phyloP scores from a whole-genome alignment of 1,140 invertebrate species.

The Pachyrhynchus sulphureomaculatus region DNA sequence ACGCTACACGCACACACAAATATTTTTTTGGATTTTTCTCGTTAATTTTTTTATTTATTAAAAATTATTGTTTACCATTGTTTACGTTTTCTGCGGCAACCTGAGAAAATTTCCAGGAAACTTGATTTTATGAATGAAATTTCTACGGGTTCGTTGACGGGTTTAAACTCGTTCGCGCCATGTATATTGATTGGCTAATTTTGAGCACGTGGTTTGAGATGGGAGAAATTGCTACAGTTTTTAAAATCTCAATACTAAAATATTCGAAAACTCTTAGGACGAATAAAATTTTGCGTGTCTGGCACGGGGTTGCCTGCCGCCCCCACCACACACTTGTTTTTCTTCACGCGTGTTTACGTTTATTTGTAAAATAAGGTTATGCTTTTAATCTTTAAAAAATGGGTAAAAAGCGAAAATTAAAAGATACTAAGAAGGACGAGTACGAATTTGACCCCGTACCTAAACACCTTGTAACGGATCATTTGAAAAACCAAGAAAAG shows the following conservation, averaged over 20 bases:
- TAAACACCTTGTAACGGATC: slow-evolving; percentile 67
- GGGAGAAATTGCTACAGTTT: too few species aligned
- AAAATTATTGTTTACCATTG: slow-evolving; percentile 12
- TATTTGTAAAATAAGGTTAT: too few species aligned
- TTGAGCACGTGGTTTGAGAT: too few species aligned
- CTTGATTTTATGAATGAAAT: neutral
- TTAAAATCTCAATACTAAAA: too few species aligned
- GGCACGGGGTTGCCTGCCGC: neutral
- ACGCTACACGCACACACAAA: slow-evolving; percentile 10
- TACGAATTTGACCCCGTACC: slow-evolving; percentile 67
- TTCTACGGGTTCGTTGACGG: neutral
- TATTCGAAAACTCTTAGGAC: too few species aligned
- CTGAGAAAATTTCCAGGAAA: neutral
- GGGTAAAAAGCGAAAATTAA: slow-evolving; percentile 66
- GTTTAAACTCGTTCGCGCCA: too few species aligned
- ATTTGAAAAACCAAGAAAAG: slow-evolving; percentile 80
- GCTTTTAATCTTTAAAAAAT: slow-evolving; percentile 46
- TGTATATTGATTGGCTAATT: too few species aligned
- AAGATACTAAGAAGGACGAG: slow-evolving; percentile 56
- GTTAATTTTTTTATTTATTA: slow-evolving; percentile 8
- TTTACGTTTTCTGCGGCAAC: slow-evolving; percentile 10
- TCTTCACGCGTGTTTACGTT: neutral
- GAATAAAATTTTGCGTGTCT: too few species aligned
- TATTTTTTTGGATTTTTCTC: slow-evolving; percentile 19
- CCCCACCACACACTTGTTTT: neutral